phyloP scores from a whole-genome alignment of 2,113 vertebrate genomes.

The Cyphotilapia sp. region DNA sequence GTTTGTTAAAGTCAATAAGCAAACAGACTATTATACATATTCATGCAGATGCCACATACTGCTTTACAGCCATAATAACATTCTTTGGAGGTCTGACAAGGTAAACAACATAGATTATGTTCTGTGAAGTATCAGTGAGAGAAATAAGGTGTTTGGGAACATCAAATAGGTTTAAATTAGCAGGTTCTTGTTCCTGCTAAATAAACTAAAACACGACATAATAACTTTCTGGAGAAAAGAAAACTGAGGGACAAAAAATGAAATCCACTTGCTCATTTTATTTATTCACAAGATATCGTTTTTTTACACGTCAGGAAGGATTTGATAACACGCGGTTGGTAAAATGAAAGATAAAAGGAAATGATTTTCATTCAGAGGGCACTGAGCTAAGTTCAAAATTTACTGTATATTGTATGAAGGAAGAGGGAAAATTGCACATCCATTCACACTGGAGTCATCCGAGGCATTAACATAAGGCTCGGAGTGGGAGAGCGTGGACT shows the following conservation, averaged over 20 bases:
- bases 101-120: background rate
- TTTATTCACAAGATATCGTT: background rate
- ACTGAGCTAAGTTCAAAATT: background rate
- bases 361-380: background rate
- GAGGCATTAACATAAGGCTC: conserved; percentile 15
- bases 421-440: background rate
- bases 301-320: background rate
- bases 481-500: background rate
- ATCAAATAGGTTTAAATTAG: background rate
- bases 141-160: background rate
- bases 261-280: background rate
- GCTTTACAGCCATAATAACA: background rate
- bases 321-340: background rate
- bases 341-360: conserved; percentile 6
- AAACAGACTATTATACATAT: background rate
- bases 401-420: conserved; percentile 22
- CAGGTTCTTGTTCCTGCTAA: background rate
- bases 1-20: background rate
- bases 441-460: background rate
- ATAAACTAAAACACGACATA: background rate
- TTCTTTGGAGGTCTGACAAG: background rate
- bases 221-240: background rate
- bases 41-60: background rate
- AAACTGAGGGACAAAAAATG: background rate
- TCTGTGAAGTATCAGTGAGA: background rate